Evolutionary conservation across 2,113 vertebrate species (phyloP).

Genomic region (Fregata magnificens): DNA sequence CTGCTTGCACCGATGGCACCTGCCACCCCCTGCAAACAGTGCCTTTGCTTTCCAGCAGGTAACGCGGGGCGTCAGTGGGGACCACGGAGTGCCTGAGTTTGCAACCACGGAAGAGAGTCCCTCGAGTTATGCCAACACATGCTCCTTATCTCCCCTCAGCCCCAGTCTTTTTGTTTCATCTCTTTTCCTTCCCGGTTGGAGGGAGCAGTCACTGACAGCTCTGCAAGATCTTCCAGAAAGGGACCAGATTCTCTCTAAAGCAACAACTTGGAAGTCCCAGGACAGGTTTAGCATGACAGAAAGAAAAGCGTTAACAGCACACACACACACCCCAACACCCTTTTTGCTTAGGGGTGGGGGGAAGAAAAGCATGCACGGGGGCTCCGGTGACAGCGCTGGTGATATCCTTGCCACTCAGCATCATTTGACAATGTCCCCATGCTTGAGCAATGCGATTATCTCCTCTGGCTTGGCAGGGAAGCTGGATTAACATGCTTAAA

Average conservation of each 20-base stretch:
- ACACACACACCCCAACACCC: too few relatives aligned
- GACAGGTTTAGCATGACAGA: not conserved
- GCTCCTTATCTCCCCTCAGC: not conserved
- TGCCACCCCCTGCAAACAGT: not conserved
- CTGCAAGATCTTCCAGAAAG: not conserved
- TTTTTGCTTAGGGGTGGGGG: not conserved
- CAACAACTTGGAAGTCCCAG: not conserved
- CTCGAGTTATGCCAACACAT: not conserved
- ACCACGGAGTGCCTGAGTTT: not conserved
- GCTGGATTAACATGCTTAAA: conserved; percentile 63
- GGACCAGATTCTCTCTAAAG: not conserved
- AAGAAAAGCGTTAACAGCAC: not conserved
- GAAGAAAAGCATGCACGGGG: not conserved
- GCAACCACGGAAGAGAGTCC: not conserved
- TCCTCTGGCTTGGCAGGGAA: conserved; percentile 39
- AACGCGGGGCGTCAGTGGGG: rapidly evolving
- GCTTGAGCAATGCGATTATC: conserved; percentile 51
- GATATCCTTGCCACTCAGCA: not conserved
- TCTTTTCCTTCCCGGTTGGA: not conserved
- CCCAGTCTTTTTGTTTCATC: not conserved
- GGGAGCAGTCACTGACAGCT: not conserved
- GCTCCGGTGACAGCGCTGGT: not conserved
- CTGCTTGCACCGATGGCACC: not conserved
- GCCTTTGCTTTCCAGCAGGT: not conserved
- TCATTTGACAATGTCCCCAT: not conserved